A percentile compares a stretch with the other conserved stretches of the same genome.
These are phyloP conservation scores for Dryas iulia DNA, from an alignment of 1,140 invertebrate genomes.

Conservation along the genomic window DNA sequence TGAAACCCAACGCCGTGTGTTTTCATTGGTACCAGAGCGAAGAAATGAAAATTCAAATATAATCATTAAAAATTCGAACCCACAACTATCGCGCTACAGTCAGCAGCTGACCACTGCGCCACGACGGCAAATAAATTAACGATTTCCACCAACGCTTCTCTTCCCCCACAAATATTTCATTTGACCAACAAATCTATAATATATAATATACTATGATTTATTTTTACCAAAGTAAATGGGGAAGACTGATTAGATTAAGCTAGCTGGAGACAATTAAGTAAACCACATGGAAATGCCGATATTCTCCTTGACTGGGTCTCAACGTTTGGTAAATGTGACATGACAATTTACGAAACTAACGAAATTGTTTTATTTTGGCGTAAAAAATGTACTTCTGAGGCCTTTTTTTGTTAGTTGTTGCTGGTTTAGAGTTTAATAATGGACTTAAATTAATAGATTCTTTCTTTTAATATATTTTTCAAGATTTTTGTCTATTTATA, in stretches of 20 bases:
- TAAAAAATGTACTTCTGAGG: not conserved
- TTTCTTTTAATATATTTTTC: too few species aligned
- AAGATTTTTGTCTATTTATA: too few species aligned
- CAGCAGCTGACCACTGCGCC: too few species aligned
- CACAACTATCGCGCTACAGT: too few species aligned
- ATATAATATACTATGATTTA: conserved; percentile 33
- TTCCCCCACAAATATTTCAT: conserved; percentile 9
- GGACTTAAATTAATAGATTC: too few species aligned
- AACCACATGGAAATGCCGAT: conserved; percentile 34
- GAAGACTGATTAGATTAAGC: conserved; percentile 24
- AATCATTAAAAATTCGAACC: too few species aligned
- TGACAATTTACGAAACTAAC: not conserved
- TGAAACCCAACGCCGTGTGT: not conserved
- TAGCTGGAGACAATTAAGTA: conserved; percentile 31
- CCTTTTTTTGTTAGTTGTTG: too few species aligned
- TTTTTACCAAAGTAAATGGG: conserved; percentile 27
- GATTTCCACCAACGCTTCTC: too few species aligned
- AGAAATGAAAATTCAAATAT: not conserved
- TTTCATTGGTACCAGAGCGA: not conserved
- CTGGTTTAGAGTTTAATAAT: too few species aligned
- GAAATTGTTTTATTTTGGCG: not conserved
- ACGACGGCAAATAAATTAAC: not conserved
- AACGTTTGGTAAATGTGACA: not conserved
- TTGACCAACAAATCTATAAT: conserved; percentile 19
- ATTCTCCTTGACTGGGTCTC: conserved; percentile 28